Percentiles rank a stretch among this genome's conserved stretches.
These are phyloP conservation scores for Salvelinus alpinus DNA, from an alignment of 2,113 vertebrate genomes.

Conservation along the genomic window DNA sequence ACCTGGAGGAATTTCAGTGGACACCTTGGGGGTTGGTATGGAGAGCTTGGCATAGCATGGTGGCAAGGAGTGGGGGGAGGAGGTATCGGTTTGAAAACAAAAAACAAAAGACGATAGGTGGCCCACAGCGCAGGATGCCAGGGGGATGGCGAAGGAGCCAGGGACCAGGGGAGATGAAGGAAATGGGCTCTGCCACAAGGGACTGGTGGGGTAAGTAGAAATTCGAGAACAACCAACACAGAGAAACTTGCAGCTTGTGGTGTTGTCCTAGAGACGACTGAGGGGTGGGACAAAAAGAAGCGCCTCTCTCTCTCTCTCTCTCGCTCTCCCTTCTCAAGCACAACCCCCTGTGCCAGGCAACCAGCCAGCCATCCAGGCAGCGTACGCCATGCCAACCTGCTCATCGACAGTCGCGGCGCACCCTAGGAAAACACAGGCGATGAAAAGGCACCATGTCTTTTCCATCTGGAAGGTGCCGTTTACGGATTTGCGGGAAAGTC, in stretches of 20 bases:
- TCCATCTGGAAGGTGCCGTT: slow-evolving; percentile 33
- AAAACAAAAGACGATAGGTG: slow-evolving; percentile 46
- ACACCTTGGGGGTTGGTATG: slow-evolving; percentile 10
- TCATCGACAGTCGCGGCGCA: slow-evolving; percentile 54
- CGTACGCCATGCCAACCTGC: slow-evolving; percentile 66
- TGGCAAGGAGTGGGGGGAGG: slow-evolving; percentile 29
- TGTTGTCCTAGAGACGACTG: slow-evolving; percentile 55
- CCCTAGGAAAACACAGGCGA: slow-evolving; percentile 36
- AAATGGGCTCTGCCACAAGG: slow-evolving; percentile 12
- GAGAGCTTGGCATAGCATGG: slow-evolving; percentile 32
- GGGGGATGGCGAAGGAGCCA: neutral
- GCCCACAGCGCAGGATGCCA: slow-evolving; percentile 17
- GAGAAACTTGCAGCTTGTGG: slow-evolving; percentile 60
- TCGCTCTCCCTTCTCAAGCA: slow-evolving; percentile 55
- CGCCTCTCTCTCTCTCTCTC: slow-evolving; percentile 42
- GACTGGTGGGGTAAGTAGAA: slow-evolving; percentile 29
- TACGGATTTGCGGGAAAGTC: slow-evolving; percentile 42
- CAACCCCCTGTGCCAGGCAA: slow-evolving; percentile 71
- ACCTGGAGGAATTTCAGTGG: slow-evolving; percentile 16
- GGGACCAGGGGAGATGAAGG: slow-evolving; percentile 10
- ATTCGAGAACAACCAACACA: slow-evolving; percentile 38
- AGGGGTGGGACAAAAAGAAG: slow-evolving; percentile 59
- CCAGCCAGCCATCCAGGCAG: slow-evolving; percentile 69
- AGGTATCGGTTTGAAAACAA: slow-evolving; percentile 21
- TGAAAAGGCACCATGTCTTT: slow-evolving; percentile 24